These are phyloP conservation scores for Frankliniella fusca DNA, from an alignment of 2,888 invertebrate genomes.

Conservation along the genomic window DNA sequence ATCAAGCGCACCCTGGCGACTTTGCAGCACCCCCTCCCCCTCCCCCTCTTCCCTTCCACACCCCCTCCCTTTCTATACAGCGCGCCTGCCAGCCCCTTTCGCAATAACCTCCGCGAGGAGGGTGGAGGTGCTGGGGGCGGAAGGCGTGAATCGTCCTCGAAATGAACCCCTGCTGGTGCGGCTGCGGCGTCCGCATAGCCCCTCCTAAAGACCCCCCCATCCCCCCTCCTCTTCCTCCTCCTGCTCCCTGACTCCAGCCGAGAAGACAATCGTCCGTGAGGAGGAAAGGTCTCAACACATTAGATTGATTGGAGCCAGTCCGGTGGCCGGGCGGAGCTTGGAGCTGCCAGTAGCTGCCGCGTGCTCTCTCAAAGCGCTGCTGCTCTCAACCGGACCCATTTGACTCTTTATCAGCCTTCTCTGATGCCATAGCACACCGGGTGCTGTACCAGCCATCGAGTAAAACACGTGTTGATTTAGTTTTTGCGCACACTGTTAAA, in stretches of 20 bases:
- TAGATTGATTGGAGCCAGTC: too few species aligned
- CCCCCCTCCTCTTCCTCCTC: background rate
- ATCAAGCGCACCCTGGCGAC: conserved; percentile 21
- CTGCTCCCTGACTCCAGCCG: too few species aligned
- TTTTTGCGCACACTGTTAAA: too few species aligned
- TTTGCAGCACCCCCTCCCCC: background rate
- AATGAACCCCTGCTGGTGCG: background rate
- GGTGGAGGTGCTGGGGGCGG: background rate
- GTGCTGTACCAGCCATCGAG: too few species aligned
- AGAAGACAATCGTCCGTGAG: too few species aligned
- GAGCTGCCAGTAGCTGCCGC: background rate
- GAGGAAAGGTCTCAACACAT: too few species aligned
- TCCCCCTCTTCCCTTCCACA: background rate
- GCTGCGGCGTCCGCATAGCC: background rate
- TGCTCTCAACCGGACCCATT: background rate
- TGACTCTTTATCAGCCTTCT: too few species aligned
- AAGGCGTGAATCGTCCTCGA: conserved; percentile 16
- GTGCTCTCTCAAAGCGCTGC: background rate
- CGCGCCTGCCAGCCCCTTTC: background rate
- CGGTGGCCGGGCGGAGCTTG: too few species aligned
- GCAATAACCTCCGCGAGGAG: conserved; percentile 13
- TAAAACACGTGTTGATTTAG: too few species aligned
- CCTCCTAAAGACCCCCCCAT: too few species aligned
- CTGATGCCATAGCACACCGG: too few species aligned
- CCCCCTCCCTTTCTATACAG: background rate